Base-by-base conservation (phyloP, 2,888 invertebrate species). In the Scelioninae gen. 1 region DNA sequence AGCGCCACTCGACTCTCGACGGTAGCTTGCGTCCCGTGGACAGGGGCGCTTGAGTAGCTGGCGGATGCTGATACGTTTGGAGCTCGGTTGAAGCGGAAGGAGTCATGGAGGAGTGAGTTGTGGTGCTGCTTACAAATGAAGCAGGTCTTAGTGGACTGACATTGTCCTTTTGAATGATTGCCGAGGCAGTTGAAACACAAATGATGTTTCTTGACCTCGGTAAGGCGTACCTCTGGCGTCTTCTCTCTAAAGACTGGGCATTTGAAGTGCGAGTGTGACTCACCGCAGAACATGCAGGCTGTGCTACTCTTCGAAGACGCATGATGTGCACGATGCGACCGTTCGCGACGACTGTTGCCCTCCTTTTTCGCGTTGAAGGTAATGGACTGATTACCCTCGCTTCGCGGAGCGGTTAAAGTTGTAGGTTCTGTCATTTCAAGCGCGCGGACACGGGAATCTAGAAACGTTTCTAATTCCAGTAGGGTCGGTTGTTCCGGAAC, bases 381-480 rank as follows among this genome's bases (percentile, higher is more conserved):
- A 23, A 2, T 23, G 23, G 23, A 23, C 23, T 1, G 23, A 23
- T 23, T 23, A 4, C 23, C 23, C 4, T 23, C 23, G 23, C 4
- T 23, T 23, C 23, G 23, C 23, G 23, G 23, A 23, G 23, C 4
- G 23, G 23, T 2, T 23, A 23, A 23, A 23, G 23, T 23, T 1
- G 23, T 23, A 23, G 23, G 23, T 23, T 23, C 23, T 4, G 23
- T 23, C 49, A 65, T 65, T 38, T 71, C 71, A n/a, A 71, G 10
- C 3, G 71, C 60, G 8, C 71, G 58, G n/a, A 51, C 31, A n/a
- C 62, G 43, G 32, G 29, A 10, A n/a, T 55, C 55, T 0, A 55
- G 55, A 45, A 34, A 69, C 29, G 65, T 23, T 16, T 47, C 56
- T 10, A 75, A 47, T 23, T 75, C 31, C 0, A 8, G 13, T 13